Conservation (phyloP, 2,888 invertebrate genomes). For the Eupsilia transversa region DNA sequence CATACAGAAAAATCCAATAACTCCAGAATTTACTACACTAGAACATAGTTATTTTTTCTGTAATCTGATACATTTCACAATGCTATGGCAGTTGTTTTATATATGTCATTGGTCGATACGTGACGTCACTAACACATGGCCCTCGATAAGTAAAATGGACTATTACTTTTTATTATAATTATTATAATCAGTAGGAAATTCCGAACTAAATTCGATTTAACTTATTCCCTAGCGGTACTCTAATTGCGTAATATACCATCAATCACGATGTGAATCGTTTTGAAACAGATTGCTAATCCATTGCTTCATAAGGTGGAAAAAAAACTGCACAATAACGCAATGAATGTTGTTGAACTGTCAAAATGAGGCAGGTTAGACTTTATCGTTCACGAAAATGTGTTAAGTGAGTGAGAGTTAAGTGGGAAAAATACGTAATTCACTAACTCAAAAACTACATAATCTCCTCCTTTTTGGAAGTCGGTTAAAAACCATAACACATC, state of each 20-base stretch:
- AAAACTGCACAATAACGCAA: too few relatives aligned
- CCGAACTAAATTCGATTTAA: conserved; percentile 2
- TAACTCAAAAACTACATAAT: too few relatives aligned
- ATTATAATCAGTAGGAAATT: conserved; percentile 21
- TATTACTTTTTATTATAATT: conserved; percentile 39
- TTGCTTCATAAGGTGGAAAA: too few relatives aligned
- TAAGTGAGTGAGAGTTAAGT: too few relatives aligned
- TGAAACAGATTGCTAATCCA: too few relatives aligned
- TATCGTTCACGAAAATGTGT: too few relatives aligned
- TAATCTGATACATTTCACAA: conserved; percentile 47
- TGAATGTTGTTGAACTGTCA: too few relatives aligned
- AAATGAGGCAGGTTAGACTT: too few relatives aligned
- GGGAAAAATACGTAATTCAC: too few relatives aligned
- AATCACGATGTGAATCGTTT: too few relatives aligned
- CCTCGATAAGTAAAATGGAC: conserved; percentile 43
- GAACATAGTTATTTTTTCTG: conserved; percentile 19
- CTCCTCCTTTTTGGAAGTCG: too few relatives aligned
- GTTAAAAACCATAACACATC: neutral
- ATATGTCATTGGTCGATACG: conserved; percentile 25
- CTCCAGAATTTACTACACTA: neutral
- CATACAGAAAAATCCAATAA: neutral
- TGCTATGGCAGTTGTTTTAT: conserved; percentile 40
- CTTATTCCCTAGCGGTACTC: neutral
- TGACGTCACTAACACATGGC: conserved; percentile 49
- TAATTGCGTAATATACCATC: too few relatives aligned